phyloP scores from a whole-genome alignment of 2,888 invertebrate species.

The Phanerotoma sp. region DNA sequence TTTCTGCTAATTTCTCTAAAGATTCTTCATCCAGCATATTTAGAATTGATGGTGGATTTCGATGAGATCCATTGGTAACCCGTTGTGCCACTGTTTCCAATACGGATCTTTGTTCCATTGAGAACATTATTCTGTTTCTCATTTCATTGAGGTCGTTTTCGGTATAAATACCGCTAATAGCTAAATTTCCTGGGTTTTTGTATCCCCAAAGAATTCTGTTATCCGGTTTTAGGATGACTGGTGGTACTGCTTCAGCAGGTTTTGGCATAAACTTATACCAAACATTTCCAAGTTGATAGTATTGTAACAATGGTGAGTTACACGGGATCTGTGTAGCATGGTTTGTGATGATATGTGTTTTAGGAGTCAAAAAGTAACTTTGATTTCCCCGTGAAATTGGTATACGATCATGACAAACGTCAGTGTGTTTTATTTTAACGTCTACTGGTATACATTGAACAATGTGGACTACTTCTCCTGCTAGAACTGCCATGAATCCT shows the following conservation, averaged over 20 bases:
- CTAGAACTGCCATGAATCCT: conserved; percentile 35
- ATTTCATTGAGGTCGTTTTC: conserved; percentile 12
- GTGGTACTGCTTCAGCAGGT: not conserved
- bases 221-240: conserved; percentile 15
- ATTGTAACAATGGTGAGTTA: conserved; percentile 27
- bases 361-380: conserved; percentile 32
- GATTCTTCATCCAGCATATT: conserved; percentile 25
- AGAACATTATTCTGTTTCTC: conserved; percentile 16
- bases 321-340: conserved; percentile 32
- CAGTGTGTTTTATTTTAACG: conserved; percentile 26
- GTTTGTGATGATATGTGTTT: conserved; percentile 32
- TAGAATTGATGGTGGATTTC: conserved; percentile 5
- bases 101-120: not conserved
- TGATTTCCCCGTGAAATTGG: conserved; percentile 33
- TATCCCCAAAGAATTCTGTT: conserved; percentile 23
- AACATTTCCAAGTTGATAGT: conserved; percentile 26
- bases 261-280: conserved; percentile 27
- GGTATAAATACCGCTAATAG: conserved; percentile 22
- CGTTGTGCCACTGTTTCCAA: conserved; percentile 14
- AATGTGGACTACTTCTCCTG: conserved; percentile 37
- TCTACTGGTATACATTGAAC: conserved; percentile 37
- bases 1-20: conserved; percentile 19
- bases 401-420: conserved; percentile 36
- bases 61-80: not conserved
- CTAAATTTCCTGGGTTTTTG: not conserved